phyloP scores from a whole-genome alignment of 2,113 vertebrate genomes.

The Chaenogobius annularis region DNA sequence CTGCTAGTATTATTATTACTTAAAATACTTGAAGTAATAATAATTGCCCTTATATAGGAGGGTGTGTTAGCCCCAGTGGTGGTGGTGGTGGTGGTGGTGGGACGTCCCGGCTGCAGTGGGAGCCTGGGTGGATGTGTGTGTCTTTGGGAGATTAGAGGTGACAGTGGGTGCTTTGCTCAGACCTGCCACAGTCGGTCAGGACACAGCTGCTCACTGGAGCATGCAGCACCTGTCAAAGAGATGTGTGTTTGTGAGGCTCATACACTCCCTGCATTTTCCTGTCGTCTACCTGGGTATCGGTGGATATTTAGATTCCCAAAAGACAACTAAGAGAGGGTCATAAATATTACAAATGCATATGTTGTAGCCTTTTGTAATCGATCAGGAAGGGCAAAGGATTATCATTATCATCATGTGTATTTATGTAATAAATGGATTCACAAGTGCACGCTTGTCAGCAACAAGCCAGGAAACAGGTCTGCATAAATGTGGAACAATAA shows the following conservation, averaged over 20 bases:
- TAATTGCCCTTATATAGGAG: conserved; percentile 1
- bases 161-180: conserved; percentile 68
- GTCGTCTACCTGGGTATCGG: conserved; percentile 36
- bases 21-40: neutral
- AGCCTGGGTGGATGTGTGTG: conserved; percentile 37
- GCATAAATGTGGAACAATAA: neutral
- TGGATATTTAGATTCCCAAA: conserved; percentile 15
- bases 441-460: too few relatives aligned
- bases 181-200: conserved; percentile 74
- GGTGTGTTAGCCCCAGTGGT: conserved; percentile 19
- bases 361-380: too few relatives aligned
- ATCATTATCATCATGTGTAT: too few relatives aligned
- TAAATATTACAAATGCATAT: neutral
- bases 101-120: conserved; percentile 24
- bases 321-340: conserved; percentile 7
- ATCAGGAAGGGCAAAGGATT: too few relatives aligned
- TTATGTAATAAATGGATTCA: too few relatives aligned
- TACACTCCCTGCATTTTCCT: conserved; percentile 18
- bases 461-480: too few relatives aligned
- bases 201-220: conserved; percentile 63
- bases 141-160: conserved; percentile 71
- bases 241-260: conserved; percentile 27
- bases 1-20: neutral
- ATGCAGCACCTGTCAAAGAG: conserved; percentile 61
- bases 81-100: conserved; percentile 19